Conservation (phyloP, 23 tunicate genomes). For the Halocynthia aurantium region DNA sequence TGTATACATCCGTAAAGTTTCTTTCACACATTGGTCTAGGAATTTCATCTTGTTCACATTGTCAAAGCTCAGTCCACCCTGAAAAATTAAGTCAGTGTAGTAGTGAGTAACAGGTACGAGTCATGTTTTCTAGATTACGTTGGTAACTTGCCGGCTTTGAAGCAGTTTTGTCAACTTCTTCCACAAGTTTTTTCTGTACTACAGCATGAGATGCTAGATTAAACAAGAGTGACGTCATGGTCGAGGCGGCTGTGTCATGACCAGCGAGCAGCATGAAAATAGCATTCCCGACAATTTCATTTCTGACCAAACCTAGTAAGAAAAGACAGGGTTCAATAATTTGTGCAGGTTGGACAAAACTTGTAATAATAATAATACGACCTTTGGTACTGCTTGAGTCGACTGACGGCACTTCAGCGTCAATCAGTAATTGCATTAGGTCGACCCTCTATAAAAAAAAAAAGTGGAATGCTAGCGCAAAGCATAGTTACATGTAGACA, state of each 20-base stretch:
- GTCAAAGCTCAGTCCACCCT: not conserved
- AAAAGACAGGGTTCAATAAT: not conserved
- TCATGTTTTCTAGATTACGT: not conserved
- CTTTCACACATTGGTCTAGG: not conserved
- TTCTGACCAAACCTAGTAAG: constrained; percentile 33
- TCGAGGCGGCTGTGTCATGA: constrained; percentile 53
- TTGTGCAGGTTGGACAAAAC: not conserved
- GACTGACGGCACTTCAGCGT: constrained; percentile 29
- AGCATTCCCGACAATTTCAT: constrained; percentile 56
- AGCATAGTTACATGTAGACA: not conserved
- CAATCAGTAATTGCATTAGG: constrained; percentile 55
- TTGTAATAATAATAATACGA: not conserved
- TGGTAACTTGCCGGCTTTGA: constrained; percentile 27
- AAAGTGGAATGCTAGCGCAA: not conserved
- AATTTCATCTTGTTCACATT: constrained; percentile 5
- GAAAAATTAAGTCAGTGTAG: not conserved
- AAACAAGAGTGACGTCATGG: constrained; percentile 42
- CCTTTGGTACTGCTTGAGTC: constrained; percentile 7
- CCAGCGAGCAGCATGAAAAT: constrained; percentile 70
- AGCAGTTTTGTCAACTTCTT: constrained; percentile 41
- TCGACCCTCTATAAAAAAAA: constrained; percentile 34
- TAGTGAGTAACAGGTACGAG: not conserved
- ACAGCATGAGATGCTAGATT: constrained; percentile 52
- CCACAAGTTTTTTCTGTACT: constrained; percentile 34
- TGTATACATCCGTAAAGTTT: constrained; percentile 4